Base-by-base conservation (phyloP, 2,113 vertebrate species). In the Amazona vittata region DNA sequence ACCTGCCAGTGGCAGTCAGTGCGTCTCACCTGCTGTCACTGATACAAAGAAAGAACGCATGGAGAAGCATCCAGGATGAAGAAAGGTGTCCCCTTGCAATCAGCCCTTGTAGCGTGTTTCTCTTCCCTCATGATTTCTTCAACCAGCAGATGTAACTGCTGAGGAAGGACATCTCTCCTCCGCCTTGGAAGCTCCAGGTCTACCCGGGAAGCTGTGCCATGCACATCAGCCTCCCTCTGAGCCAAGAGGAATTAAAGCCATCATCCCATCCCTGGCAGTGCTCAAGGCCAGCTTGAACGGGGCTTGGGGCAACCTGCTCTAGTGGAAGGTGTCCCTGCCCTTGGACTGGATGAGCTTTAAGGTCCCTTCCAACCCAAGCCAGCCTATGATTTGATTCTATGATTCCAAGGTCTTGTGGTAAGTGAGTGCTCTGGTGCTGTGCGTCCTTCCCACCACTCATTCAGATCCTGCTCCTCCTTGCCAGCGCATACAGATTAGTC, bases 391-490 rank as follows among this genome's bases (percentile, higher is more conserved):
- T 24, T 3, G 13, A 59, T 22, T 35, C 33, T 35, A 9, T n/a
- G 57, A 59, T 59, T 59, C 64, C 0, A 1, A 68, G 37, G 65
- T 59, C 14, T 31, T 33, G 8, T 2, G 19, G 2, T 12, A 2
- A 77, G 52, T 1, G 22, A 49, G 65, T 3, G 6, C 70, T 19
- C 8, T 3, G 6, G 55, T 77, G 62, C 94, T 60, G 75, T 0
- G 3, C 2, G 1, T 10, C 55, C 62, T 84, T n/a, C 59, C 2
- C 46, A 5, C 21, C 60, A 7, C 65, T 39, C 1, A 0, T 25
- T 62, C 73, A 12, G 29, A 44, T 57, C 88, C 87, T 86, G 81
- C 70, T 94, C 60, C 65, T 94, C 60, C 65, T 91, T 16, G 4
- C 84, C 78, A 77, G 67, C 37, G 28, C 74, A 22, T 0, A 0